Evolutionary conservation across 2,797 vertebrate genomes (phyloP), one percentile per base, ranked within the genome.

Genomic region (Petrocephalus sullivani): DNA sequence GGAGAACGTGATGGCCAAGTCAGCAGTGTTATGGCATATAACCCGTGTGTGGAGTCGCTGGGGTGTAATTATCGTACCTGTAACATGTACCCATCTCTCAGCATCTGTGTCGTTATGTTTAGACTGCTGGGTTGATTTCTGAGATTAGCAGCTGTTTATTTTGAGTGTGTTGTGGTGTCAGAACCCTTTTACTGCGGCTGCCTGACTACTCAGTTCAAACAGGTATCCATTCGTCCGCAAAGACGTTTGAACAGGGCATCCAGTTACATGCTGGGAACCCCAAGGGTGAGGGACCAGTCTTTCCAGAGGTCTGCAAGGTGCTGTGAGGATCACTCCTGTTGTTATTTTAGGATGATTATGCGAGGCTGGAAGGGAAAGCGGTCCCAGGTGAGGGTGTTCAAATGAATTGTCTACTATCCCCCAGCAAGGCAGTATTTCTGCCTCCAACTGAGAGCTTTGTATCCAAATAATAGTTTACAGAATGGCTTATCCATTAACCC

Each of bases 31-130:
- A 94, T 94, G 8, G 5, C 14, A 3, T 57, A 93, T 92, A 96
- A 97, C 96, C 96, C 96, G 89, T 93, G 92, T 94, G 92, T 94
- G 93, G 91, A 93, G 91, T 94, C 54, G 94, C 95, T 97, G 97
- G 96, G 97, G 95, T 97, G 97, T 98, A 97, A 97, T 96, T 97
- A 97, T 97, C 93, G 97, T 98, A 97, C 95, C 95, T 98, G 97
- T 97, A 96, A 96, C 96, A 84, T 89, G 90, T 95, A 93, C 94
- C 96, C 95, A 97, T 97, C 96, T 95, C 96, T 95, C 95, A 97
- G 97, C 96, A 95, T 96, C 96, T 95, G 95, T 97, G 96, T 96
- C 95, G 95, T 96, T 92, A 93, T 93, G 91, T 91, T 94, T 91
- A 90, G 90, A 93, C 92, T 91, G 91, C 91, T 90, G 93, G 93